Evolutionary conservation across 2,113 vertebrate species (phyloP).

Genomic region (Odocoileus hemionus): DNA sequence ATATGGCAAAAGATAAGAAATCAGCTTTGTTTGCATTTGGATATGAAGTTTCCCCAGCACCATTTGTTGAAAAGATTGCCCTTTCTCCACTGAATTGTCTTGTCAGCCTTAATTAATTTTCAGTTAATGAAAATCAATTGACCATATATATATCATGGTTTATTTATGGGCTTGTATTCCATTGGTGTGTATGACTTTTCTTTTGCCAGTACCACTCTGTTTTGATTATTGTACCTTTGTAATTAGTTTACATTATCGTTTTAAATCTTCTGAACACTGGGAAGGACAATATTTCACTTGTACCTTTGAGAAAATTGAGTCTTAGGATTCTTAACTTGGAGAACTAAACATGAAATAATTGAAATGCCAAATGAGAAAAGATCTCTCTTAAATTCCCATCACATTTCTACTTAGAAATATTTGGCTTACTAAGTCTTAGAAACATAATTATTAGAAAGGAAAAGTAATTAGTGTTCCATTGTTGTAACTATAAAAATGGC

Average conservation of each 20-base stretch:
- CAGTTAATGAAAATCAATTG: not conserved
- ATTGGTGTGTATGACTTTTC: not conserved
- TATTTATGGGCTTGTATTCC: not conserved
- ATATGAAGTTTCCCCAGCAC: not conserved
- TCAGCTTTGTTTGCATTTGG: not conserved
- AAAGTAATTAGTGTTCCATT: not conserved
- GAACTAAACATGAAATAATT: not conserved
- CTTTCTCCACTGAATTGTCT: not conserved
- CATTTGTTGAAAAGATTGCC: not conserved
- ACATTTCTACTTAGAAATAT: not conserved
- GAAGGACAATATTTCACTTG: not conserved
- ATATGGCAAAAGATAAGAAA: not conserved
- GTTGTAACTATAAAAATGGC: not conserved
- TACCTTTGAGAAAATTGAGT: not conserved
- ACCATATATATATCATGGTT: not conserved
- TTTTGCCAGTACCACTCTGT: not conserved
- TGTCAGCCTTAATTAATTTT: not conserved
- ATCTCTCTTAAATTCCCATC: not conserved
- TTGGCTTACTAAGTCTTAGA: not conserved
- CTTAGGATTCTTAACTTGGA: not conserved
- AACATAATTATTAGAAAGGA: not conserved
- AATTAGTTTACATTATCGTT: not conserved
- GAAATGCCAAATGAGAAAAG: conserved; percentile 14
- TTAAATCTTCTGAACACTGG: not conserved
- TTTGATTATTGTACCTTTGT: not conserved